A percentile compares a stretch with the other conserved stretches of the same genome.
Conservation (phyloP, 1,140 invertebrate species). For the Anagrus nilaparvatae region DNA sequence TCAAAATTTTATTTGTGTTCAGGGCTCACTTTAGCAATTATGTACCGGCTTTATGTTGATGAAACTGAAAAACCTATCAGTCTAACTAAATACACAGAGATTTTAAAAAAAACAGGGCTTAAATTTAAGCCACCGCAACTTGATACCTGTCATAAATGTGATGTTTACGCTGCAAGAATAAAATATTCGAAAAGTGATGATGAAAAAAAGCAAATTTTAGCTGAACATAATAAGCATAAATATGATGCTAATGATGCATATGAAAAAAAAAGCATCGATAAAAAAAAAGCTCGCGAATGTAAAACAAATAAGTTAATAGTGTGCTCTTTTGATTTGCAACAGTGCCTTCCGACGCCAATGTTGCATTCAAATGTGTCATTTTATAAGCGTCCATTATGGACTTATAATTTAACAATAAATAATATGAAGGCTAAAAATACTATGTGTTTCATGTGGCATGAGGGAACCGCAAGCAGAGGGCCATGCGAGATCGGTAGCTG, state of each 20-base stretch:
- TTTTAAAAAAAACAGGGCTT: too few species aligned
- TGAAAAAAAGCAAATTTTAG: background rate
- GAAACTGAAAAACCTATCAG: too few species aligned
- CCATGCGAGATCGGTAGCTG: background rate
- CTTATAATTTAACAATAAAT: background rate
- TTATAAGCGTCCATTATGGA: constrained; percentile 1
- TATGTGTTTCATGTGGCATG: constrained; percentile 5
- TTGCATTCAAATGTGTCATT: background rate
- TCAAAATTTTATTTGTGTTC: too few species aligned
- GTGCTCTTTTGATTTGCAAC: background rate
- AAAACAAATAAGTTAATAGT: background rate
- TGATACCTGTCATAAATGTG: too few species aligned
- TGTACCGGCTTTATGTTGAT: too few species aligned
- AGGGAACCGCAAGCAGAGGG: background rate
- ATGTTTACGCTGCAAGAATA: too few species aligned
- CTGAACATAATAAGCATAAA: background rate
- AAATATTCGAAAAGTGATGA: too few species aligned
- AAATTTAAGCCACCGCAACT: too few species aligned
- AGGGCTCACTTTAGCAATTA: too few species aligned
- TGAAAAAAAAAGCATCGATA: background rate
- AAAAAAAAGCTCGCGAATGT: background rate
- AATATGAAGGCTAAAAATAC: background rate
- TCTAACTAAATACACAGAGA: too few species aligned
- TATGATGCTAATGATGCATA: background rate
- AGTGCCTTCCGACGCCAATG: background rate